These are phyloP conservation scores for Sus cebifrons DNA, from an alignment of 2,797 vertebrate species.

Conservation along the genomic window DNA sequence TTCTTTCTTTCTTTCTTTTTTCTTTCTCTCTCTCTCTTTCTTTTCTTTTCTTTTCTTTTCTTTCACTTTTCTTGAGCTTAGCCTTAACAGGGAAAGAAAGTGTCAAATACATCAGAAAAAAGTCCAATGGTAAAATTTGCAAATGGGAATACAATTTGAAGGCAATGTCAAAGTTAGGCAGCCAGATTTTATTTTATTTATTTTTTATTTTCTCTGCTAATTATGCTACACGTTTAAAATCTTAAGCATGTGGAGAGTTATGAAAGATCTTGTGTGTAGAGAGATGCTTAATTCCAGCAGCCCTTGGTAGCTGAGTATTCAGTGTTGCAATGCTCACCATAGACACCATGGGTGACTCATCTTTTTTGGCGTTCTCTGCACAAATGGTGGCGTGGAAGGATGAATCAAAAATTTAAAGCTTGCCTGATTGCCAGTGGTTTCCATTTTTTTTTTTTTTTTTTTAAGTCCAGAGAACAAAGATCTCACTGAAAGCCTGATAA, in stretches of 20 bases:
- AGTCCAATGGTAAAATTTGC: conserved; percentile 54
- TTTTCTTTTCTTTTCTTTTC: neutral
- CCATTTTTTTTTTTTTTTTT: neutral
- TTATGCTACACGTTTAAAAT: conserved; percentile 68
- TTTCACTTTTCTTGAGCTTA: conserved; percentile 74
- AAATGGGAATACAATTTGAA: conserved; percentile 66
- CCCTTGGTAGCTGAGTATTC: conserved; percentile 7
- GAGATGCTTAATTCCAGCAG: conserved; percentile 63
- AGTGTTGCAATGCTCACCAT: neutral
- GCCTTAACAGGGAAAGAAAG: conserved; percentile 57
- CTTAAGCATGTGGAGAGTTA: conserved; percentile 56
- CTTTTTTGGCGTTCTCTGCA: neutral
- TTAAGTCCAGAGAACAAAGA: neutral
- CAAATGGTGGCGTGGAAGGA: neutral
- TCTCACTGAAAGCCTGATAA: neutral
- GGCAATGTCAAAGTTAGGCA: conserved; percentile 27
- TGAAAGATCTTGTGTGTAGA: conserved; percentile 1
- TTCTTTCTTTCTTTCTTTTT: neutral
- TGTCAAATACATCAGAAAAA: conserved; percentile 67
- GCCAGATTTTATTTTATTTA: conserved; percentile 13
- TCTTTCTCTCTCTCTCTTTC: neutral
- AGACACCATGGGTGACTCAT: neutral
- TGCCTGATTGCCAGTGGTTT: neutral
- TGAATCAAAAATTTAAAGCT: conserved; percentile 54
- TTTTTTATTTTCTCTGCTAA: conserved; percentile 53